Evolutionary conservation across 1,140 invertebrate genomes (phyloP).

Genomic region (Drosophila novamexicana): DNA sequence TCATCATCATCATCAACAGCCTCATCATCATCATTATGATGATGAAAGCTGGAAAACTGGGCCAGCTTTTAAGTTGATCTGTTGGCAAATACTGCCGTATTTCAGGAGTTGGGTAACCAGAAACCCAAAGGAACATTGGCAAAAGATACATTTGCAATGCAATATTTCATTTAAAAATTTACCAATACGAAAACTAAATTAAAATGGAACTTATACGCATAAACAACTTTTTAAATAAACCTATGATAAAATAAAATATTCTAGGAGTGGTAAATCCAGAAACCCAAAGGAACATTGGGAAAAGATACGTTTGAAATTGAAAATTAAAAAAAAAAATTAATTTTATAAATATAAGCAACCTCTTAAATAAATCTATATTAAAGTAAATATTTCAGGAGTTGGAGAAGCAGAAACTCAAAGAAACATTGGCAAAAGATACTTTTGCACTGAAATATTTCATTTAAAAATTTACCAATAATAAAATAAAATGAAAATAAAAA

Average conservation of each 20-base stretch:
- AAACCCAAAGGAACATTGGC: background rate
- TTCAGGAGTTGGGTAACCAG: too few species aligned
- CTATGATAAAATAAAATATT: too few species aligned
- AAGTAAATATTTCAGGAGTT: too few species aligned
- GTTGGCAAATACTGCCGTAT: background rate
- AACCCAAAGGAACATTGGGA: background rate
- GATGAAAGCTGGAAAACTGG: conserved; percentile 31
- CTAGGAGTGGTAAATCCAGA: too few species aligned
- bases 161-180: background rate
- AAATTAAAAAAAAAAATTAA: too few species aligned
- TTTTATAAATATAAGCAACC: too few species aligned
- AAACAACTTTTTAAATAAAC: too few species aligned
- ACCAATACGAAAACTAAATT: too few species aligned
- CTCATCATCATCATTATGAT: background rate
- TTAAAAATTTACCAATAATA: too few species aligned
- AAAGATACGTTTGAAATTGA: background rate
- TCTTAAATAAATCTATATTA: too few species aligned
- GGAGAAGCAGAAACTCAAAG: background rate
- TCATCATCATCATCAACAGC: conserved; percentile 14
- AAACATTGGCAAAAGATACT: background rate
- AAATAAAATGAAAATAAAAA: too few species aligned
- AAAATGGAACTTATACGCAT: too few species aligned
- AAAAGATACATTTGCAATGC: background rate
- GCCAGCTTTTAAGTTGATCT: conserved; percentile 30
- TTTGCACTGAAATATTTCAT: background rate